These are phyloP conservation scores for Steinernema khuongi DNA, from an alignment of 1,140 invertebrate species.

Conservation along the genomic window DNA sequence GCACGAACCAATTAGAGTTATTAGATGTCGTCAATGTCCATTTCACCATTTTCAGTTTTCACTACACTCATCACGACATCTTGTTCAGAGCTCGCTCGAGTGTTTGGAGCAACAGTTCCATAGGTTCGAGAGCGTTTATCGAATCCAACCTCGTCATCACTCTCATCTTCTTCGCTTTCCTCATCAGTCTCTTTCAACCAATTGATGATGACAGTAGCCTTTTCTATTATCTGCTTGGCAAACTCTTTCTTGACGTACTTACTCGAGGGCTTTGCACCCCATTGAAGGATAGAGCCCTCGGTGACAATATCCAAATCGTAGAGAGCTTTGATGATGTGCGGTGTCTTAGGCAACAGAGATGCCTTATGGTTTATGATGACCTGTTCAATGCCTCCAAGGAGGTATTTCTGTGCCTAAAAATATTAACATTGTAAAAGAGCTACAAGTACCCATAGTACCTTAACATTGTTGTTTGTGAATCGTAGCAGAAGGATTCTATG, in stretches of 20 bases:
- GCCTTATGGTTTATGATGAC: constrained; percentile 74
- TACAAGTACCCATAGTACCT: too few species aligned
- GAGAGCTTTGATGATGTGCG: constrained; percentile 82
- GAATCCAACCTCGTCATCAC: constrained; percentile 50
- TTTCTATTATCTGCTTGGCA: constrained; percentile 81
- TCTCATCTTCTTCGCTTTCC: constrained; percentile 59
- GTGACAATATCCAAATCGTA: constrained; percentile 92
- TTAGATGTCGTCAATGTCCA: too few species aligned
- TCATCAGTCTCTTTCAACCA: constrained; percentile 96
- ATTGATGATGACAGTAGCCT: constrained; percentile 84
- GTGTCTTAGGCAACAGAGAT: constrained; percentile 75
- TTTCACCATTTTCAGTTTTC: too few species aligned
- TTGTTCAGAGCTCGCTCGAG: too few species aligned
- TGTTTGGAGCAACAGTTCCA: constrained; percentile 37
- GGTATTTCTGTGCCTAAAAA: constrained; percentile 85
- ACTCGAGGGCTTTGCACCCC: constrained; percentile 79
- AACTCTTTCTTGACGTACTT: constrained; percentile 87
- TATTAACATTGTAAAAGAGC: not conserved
- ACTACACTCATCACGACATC: too few species aligned
- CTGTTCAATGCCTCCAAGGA: constrained; percentile 89
- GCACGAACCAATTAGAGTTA: too few species aligned
- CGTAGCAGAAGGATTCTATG: constrained; percentile 63
- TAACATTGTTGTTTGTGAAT: constrained; percentile 58
- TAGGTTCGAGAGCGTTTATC: constrained; percentile 45
- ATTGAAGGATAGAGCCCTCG: constrained; percentile 85